phyloP scores from a whole-genome alignment of 64 coral and sea anemone genomes.

The Pachyseris speciosa region DNA sequence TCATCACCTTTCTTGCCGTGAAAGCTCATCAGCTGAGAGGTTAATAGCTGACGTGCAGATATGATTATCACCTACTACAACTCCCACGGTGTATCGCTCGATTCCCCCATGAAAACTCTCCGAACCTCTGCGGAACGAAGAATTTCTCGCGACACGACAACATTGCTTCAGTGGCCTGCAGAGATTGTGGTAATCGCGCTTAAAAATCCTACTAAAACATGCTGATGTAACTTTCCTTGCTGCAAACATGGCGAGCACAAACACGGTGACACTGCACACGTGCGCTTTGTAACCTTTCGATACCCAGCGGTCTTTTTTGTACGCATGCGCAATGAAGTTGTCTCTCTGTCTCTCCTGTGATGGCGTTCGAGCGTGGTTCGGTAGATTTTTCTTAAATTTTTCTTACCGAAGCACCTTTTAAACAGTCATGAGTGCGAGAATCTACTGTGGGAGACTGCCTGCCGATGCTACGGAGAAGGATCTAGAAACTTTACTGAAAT shows the following conservation, averaged over 20 bases:
- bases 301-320: not conserved
- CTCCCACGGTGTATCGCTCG: not conserved
- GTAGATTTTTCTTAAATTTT: not conserved
- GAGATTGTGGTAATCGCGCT: conserved; percentile 11
- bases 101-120: not conserved
- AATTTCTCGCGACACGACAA: not conserved
- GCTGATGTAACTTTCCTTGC: not conserved
- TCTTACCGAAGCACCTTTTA: not conserved
- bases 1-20: conserved; percentile 20
- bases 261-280: not conserved
- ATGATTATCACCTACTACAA: not conserved
- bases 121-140: not conserved
- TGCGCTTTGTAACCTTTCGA: conserved; percentile 19
- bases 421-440: conserved; percentile 74
- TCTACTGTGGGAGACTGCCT: conserved; percentile 94
- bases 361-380: conserved; percentile 40
- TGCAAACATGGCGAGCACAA: conserved; percentile 29
- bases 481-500: conserved; percentile 84
- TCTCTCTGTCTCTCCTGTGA: not conserved
- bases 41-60: not conserved
- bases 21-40: not conserved
- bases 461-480: conserved; percentile 84
- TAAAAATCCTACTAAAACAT: conserved; percentile 17
- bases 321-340: not conserved
- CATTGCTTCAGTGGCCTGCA: not conserved